These are phyloP conservation scores for Geopemphigus sp. DNA, from an alignment of 1,140 invertebrate genomes.

Conservation along the genomic window DNA sequence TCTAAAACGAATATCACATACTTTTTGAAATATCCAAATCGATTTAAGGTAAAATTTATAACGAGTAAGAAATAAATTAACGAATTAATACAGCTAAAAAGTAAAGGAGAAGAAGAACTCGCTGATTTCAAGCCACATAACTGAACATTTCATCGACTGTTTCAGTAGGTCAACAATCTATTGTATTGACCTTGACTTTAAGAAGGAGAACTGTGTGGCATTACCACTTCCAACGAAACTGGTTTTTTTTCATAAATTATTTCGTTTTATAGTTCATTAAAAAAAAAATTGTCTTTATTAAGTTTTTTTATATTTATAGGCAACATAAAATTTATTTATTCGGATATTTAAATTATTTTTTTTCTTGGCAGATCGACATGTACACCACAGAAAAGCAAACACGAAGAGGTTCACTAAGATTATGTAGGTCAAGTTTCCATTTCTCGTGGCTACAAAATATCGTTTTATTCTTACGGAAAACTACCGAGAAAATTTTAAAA, in stretches of 20 bases:
- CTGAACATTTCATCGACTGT: conserved; percentile 17
- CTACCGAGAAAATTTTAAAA: too few species aligned
- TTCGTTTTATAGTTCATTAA: not conserved
- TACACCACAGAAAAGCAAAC: too few species aligned
- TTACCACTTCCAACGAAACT: conserved; percentile 13
- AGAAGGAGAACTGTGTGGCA: conserved; percentile 4
- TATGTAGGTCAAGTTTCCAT: too few species aligned
- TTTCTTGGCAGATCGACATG: too few species aligned
- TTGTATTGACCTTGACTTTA: conserved; percentile 25
- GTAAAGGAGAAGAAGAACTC: conserved; percentile 11
- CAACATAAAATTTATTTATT: too few species aligned
- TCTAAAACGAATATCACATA: not conserved
- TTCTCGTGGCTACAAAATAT: too few species aligned
- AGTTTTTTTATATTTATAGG: too few species aligned
- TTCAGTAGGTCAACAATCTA: conserved; percentile 37
- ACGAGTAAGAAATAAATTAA: not conserved
- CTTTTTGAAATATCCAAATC: not conserved
- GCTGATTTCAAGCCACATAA: not conserved
- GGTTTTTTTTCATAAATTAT: not conserved
- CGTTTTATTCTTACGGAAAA: too few species aligned
- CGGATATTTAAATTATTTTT: too few species aligned
- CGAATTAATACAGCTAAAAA: not conserved
- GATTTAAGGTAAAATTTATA: not conserved
- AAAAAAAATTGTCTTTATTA: not conserved
- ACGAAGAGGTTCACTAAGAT: too few species aligned